Percentiles rank a stretch among this genome's conserved stretches.
phyloP scores from a whole-genome alignment of 2,797 vertebrate species.

The Platyrinchus mystaceus region DNA sequence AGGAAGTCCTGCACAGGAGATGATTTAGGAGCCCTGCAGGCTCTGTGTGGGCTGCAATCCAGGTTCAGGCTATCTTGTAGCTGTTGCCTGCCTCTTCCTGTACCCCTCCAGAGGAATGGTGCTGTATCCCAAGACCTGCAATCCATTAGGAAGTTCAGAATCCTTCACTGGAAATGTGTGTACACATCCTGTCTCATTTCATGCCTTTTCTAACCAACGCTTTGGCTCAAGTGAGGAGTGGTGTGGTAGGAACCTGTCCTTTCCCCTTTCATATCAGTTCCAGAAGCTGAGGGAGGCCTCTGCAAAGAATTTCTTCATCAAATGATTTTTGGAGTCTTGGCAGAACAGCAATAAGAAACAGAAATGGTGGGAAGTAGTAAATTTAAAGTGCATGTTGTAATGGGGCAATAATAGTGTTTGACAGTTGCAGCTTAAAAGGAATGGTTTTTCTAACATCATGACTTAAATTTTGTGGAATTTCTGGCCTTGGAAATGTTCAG shows the following conservation, averaged over 20 bases:
- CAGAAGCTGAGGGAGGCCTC: neutral
- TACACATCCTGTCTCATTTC: neutral
- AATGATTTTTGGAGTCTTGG: neutral
- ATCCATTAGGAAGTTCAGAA: neutral
- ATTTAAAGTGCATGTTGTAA: rapidly evolving
- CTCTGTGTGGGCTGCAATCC: neutral
- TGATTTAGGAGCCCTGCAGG: neutral
- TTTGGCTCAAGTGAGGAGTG: neutral
- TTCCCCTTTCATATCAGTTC: neutral
- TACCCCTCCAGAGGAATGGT: neutral
- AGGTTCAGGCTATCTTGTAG: neutral
- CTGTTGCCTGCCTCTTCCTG: neutral
- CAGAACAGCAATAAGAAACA: neutral
- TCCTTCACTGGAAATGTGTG: neutral
- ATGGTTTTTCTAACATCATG: neutral
- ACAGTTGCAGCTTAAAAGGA: neutral
- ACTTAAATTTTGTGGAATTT: constrained; percentile 1
- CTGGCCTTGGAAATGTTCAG: neutral
- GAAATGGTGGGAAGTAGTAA: neutral
- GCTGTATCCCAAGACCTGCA: neutral
- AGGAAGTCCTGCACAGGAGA: neutral
- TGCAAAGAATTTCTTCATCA: neutral
- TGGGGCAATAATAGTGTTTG: neutral
- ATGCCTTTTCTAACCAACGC: neutral
- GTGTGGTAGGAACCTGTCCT: neutral